phyloP scores from a whole-genome alignment of 2,113 vertebrate genomes.

The Mobula birostris region DNA sequence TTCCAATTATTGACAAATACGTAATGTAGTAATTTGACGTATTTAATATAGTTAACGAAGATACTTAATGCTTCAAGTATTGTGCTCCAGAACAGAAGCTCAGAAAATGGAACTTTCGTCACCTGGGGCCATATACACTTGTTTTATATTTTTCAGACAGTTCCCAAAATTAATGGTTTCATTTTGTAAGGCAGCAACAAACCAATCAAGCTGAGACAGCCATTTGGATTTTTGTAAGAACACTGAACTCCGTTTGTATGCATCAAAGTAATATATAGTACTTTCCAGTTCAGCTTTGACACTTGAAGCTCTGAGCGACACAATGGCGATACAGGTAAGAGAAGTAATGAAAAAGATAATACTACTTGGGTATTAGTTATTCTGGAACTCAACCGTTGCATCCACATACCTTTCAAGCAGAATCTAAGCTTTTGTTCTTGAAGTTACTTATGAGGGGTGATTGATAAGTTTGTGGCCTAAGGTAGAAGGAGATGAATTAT shows the following conservation, averaged over 20 bases:
- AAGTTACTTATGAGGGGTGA: too few relatives aligned
- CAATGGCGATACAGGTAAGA: neutral
- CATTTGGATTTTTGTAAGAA: neutral
- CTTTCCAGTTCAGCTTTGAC: neutral
- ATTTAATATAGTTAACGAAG: too few relatives aligned
- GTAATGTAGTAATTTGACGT: neutral
- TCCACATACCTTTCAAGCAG: neutral
- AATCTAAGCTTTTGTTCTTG: neutral
- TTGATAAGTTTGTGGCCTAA: too few relatives aligned
- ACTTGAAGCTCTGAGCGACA: neutral
- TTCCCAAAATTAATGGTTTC: constrained; percentile 11
- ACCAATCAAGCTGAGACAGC: neutral
- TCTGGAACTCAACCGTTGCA: neutral
- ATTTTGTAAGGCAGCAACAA: neutral
- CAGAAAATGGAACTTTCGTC: neutral
- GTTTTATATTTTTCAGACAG: neutral
- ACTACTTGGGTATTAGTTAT: too few relatives aligned
- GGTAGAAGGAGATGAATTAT: too few relatives aligned
- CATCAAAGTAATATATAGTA: neutral
- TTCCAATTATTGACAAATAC: too few relatives aligned
- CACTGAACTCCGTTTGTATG: neutral
- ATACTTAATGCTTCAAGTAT: too few relatives aligned
- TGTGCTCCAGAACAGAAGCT: neutral
- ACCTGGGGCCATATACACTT: neutral
- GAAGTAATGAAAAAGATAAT: neutral